Evolutionary conservation across 2,888 invertebrate species (phyloP), one percentile per base, ranked within the genome.

Genomic region (Phaonia tiefii): DNA sequence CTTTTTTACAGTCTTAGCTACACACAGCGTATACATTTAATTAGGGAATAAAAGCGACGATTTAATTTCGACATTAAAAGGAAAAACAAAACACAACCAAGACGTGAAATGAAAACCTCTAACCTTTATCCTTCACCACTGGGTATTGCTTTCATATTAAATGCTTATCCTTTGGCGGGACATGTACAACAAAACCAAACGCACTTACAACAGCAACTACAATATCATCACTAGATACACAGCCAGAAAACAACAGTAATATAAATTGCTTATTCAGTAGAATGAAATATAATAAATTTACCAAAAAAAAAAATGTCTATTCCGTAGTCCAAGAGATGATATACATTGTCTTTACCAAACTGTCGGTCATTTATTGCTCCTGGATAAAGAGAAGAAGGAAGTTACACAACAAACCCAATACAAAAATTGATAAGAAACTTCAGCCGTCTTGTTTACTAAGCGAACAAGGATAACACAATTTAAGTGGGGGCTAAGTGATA

Each of bases 141-240:
- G 31, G 31, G 63, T 63, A 63, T 63, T 63, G 63, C 42, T 63
- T 63, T 63, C 13, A 63, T 37, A 63, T 58, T n/a, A 15, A 31
- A 26, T 63, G n/a, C 42, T 63, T 63, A 63, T 63, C 63, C 37
- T 42, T 63, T 37, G 15, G 37, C 60, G 17, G 63, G 54, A 20
- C 13, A 8, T 10, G 1, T 3, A 13, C 63, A 17, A 63, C 54
- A 44, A 44, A 4, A 56, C 10, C 58, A 17, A 13, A 37, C 31
- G 37, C 37, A 20, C 2, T n/a, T 11, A 37, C 37, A 2, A 15
- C 37, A 15, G 20, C 22, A 39, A 10, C 42, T 22, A 4, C 26
- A 5, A 31, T 5, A 42, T 39, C 42, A 63, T n/a, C 26, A 17
- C 1, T 8, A 39, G 42, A 63, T 63, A 63, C 11, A 42, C 42